These are phyloP conservation scores for Limonius californicus DNA, from an alignment of 1,140 invertebrate genomes.

Conservation along the genomic window DNA sequence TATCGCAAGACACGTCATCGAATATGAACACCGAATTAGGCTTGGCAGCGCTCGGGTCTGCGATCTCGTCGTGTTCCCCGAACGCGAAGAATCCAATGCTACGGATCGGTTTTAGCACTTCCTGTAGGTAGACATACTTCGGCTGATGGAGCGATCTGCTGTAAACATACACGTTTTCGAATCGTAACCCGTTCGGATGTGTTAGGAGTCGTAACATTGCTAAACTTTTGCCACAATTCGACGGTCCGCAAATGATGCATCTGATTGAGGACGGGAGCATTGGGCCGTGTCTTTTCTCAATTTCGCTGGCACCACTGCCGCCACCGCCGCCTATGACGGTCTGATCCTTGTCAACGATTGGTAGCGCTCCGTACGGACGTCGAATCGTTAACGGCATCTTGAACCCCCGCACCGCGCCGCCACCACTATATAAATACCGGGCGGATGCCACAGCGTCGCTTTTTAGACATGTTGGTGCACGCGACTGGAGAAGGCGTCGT, in stretches of 20 bases:
- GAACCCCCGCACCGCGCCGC: too few species aligned
- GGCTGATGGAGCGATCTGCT: constrained; percentile 32
- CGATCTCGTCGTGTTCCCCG: constrained; percentile 30
- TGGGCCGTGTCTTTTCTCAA: background rate
- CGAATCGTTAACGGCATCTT: too few species aligned
- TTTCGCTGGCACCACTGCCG: constrained; percentile 2
- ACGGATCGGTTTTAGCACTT: constrained; percentile 25
- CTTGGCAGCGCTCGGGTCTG: constrained; percentile 30
- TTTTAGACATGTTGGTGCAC: too few species aligned
- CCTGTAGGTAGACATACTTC: constrained; percentile 29
- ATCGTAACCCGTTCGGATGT: constrained; percentile 28
- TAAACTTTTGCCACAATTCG: constrained; percentile 31
- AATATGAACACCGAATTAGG: constrained; percentile 45
- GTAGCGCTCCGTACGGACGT: background rate
- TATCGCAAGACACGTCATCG: constrained; percentile 45
- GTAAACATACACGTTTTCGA: constrained; percentile 32
- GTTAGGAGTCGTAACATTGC: constrained; percentile 22
- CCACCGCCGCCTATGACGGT: background rate
- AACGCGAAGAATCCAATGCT: constrained; percentile 38
- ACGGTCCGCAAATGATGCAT: constrained; percentile 25
- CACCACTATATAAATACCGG: too few species aligned
- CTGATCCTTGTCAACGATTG: background rate
- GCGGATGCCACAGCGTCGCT: too few species aligned
- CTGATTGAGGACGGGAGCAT: background rate
- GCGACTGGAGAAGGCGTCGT: too few species aligned